Percentiles rank a stretch among this genome's conserved stretches.
These are phyloP conservation scores for Gonatopus flavifemur DNA, from an alignment of 1,140 invertebrate genomes.

Conservation along the genomic window DNA sequence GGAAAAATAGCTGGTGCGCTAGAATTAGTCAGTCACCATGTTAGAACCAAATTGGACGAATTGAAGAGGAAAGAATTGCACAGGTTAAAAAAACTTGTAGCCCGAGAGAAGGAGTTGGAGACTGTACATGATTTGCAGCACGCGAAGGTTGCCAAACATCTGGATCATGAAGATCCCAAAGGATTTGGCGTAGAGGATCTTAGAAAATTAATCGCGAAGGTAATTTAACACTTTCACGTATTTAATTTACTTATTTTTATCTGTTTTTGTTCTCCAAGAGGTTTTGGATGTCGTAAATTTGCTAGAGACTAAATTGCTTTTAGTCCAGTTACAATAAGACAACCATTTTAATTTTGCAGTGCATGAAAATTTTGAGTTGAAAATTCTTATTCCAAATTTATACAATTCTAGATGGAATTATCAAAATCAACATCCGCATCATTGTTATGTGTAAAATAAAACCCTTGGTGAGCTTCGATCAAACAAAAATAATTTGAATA, in stretches of 20 bases:
- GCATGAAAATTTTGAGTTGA: too few relatives aligned
- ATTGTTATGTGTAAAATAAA: too few relatives aligned
- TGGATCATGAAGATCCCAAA: slow-evolving; percentile 87
- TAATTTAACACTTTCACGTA: slow-evolving; percentile 39
- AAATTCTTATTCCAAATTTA: too few relatives aligned
- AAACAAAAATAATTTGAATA: too few relatives aligned
- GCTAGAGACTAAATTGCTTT: slow-evolving; percentile 5
- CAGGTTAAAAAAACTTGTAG: slow-evolving; percentile 71
- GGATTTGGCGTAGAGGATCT: slow-evolving; percentile 96
- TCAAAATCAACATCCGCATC: too few relatives aligned
- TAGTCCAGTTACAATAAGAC: neutral
- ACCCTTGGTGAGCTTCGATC: too few relatives aligned
- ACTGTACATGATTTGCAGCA: slow-evolving; percentile 63
- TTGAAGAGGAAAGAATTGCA: slow-evolving; percentile 89
- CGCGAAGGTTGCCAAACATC: slow-evolving; percentile 65
- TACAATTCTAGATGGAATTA: too few relatives aligned
- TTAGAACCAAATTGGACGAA: slow-evolving; percentile 88
- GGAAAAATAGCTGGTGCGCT: slow-evolving; percentile 91
- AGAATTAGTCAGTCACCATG: slow-evolving; percentile 84
- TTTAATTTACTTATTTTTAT: neutral
- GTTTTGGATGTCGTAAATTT: neutral
- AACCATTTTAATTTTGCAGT: too few relatives aligned
- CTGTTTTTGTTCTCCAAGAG: slow-evolving; percentile 6
- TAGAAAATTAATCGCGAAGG: slow-evolving; percentile 85
- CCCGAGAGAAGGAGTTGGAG: slow-evolving; percentile 69